Evolutionary conservation across 2,113 vertebrate species (phyloP), one percentile per base, ranked within the genome.

Genomic region (Tamias sibiricus): DNA sequence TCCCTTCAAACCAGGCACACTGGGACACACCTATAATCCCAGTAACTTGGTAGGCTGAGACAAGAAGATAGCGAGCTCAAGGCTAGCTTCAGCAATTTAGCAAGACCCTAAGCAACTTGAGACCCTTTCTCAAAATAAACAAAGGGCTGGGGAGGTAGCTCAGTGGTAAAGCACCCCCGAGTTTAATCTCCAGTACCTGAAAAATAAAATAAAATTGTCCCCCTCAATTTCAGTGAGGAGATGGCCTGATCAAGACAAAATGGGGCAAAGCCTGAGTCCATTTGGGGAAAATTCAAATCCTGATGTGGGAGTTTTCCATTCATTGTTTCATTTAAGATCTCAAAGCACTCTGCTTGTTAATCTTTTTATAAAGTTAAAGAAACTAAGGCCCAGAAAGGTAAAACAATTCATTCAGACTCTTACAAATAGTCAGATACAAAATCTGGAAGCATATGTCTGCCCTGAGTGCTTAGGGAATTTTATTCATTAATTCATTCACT

Each of bases 341-440:
- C 47, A 87, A 90, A 83, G 13, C 40, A 76, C 59, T 95, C 42
- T 82, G 26, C 24, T 75, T 82, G 16, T 77, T 96, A 57, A 77
- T 89, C 37, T 30, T 92, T 37, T 81, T 94, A 82, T 82, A 87
- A 5, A 85, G 32, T 59, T 95, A 88, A 81, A 94, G 44, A 94
- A 93, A 91, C 47, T 40, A 77, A 94, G 69, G 40, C 28, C 37
- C 49, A 88, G 22, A 91, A 76, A 90, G 32, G 4, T 72, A 85
- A 95, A 66, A 35, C 40, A 94, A 85, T 52, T 81, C 62, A 92
- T 84, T 80, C 75, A 84, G 49, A 84, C 28, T 81, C 81, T 80
- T 69, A 80, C 28, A 62, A 64, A 13, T 30, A 84, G 20, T 85
- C 44, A 90, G 35, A 74, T 92, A 19, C 47, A 92, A 86, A 93